These are phyloP conservation scores for Ophion ellenae DNA, from an alignment of 2,888 invertebrate species.

Conservation along the genomic window DNA sequence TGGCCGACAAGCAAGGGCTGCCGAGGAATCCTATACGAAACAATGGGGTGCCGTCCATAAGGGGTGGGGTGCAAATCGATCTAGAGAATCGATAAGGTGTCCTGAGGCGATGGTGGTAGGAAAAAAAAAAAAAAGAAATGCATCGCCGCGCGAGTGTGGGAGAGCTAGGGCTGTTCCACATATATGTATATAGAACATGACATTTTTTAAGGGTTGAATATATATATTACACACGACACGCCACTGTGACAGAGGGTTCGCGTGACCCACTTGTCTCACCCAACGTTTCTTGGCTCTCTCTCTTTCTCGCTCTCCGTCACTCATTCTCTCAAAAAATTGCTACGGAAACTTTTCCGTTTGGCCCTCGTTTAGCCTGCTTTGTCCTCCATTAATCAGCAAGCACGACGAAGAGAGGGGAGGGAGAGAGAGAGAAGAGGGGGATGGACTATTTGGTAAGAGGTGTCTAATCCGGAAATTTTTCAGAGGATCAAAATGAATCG, in stretches of 20 bases:
- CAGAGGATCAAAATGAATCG: too few relatives aligned
- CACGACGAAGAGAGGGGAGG: too few relatives aligned
- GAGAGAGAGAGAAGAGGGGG: too few relatives aligned
- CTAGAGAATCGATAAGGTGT: slow-evolving; percentile 49
- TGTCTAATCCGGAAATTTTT: too few relatives aligned
- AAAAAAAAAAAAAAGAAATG: slow-evolving; percentile 34
- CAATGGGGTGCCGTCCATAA: slow-evolving; percentile 21
- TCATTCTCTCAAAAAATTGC: slow-evolving; percentile 27
- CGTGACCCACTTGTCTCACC: slow-evolving; percentile 69
- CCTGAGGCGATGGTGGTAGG: slow-evolving; percentile 14
- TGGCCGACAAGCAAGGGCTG: slow-evolving; percentile 2
- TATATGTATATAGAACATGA: too few relatives aligned
- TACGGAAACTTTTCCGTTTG: slow-evolving; percentile 45
- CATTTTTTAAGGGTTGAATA: too few relatives aligned
- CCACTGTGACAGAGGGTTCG: slow-evolving; percentile 52
- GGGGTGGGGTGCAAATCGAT: slow-evolving; percentile 39
- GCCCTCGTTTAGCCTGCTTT: slow-evolving; percentile 23
- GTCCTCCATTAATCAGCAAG: slow-evolving; percentile 4
- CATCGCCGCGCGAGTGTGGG: slow-evolving; percentile 30
- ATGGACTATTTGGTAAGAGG: too few relatives aligned
- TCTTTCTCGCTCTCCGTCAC: slow-evolving; percentile 20
- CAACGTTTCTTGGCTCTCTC: slow-evolving; percentile 43
- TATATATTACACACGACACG: slow-evolving; percentile 34
- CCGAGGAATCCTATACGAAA: slow-evolving; percentile 42
- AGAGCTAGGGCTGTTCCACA: slow-evolving; percentile 13